A percentile compares a stretch with the other conserved stretches of the same genome.
Conservation (phyloP, 2,113 vertebrate species). For the Proteles cristata region DNA sequence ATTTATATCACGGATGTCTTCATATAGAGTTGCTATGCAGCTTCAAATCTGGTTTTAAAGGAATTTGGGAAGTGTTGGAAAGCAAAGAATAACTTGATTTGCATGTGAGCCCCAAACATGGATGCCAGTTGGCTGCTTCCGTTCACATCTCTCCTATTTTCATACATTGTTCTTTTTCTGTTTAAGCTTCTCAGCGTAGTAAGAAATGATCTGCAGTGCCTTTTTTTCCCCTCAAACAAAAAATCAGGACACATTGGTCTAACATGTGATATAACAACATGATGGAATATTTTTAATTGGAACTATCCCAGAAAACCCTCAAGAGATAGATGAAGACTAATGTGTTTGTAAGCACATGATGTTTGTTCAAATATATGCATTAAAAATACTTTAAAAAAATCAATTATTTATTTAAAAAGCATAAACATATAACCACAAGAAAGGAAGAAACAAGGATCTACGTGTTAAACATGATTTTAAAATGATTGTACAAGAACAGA, state of each 20-base stretch:
- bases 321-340: conserved; percentile 53
- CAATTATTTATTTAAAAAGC: conserved; percentile 12
- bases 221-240: conserved; percentile 53
- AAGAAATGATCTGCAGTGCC: conserved; percentile 50
- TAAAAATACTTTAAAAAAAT: not conserved
- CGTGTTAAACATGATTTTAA: not conserved
- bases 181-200: conserved; percentile 60
- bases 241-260: conserved; percentile 67
- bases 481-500: not conserved
- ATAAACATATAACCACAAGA: not conserved
- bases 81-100: conserved; percentile 79
- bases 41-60: conserved; percentile 78
- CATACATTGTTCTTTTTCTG: conserved; percentile 75
- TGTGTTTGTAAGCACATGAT: conserved; percentile 64
- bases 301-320: conserved; percentile 63
- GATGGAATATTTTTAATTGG: conserved; percentile 71
- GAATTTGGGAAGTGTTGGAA: conserved; percentile 77
- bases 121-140: conserved; percentile 77
- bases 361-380: conserved; percentile 62
- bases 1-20: conserved; percentile 79
- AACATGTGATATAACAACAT: conserved; percentile 73
- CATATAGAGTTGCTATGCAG: conserved; percentile 75
- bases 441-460: not conserved
- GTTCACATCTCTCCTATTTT: conserved; percentile 68
- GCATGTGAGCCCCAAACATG: conserved; percentile 71